Evolutionary conservation across 2,797 vertebrate species (phyloP).

Genomic region (Microhierax caerulescens): DNA sequence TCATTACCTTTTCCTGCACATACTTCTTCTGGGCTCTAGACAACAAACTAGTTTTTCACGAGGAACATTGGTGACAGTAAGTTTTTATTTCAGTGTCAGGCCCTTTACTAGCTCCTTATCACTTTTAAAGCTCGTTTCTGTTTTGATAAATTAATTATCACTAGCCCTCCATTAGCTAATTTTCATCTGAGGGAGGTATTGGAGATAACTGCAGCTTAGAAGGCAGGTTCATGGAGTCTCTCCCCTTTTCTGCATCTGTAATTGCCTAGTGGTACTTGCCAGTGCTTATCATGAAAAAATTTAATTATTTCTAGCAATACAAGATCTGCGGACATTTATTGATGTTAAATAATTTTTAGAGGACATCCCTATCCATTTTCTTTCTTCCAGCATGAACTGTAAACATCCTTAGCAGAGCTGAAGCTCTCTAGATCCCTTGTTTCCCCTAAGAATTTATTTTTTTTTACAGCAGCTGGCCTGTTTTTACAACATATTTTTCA

Average conservation of each 20-base stretch:
- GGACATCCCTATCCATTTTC: neutral
- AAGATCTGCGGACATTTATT: neutral
- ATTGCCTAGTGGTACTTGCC: neutral
- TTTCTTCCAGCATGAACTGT: neutral
- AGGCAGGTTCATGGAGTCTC: neutral
- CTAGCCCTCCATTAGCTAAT: neutral
- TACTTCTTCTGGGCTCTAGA: neutral
- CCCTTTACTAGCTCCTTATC: neutral
- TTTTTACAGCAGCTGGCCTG: neutral
- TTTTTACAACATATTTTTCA: neutral
- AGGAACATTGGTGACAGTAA: neutral
- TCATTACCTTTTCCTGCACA: neutral
- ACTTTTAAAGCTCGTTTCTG: neutral
- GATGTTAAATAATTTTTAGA: neutral
- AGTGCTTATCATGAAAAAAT: neutral
- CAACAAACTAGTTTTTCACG: neutral
- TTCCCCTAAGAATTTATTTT: neutral
- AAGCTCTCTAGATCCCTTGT: neutral
- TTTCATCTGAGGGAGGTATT: neutral
- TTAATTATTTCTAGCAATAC: neutral
- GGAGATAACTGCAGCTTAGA: neutral
- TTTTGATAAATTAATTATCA: neutral
- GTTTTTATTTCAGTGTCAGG: neutral
- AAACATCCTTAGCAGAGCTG: neutral
- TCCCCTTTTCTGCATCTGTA: neutral